A percentile compares a stretch with the other conserved stretches of the same genome.
phyloP scores from a whole-genome alignment of 2,113 vertebrate species.

The Pipra filicauda region DNA sequence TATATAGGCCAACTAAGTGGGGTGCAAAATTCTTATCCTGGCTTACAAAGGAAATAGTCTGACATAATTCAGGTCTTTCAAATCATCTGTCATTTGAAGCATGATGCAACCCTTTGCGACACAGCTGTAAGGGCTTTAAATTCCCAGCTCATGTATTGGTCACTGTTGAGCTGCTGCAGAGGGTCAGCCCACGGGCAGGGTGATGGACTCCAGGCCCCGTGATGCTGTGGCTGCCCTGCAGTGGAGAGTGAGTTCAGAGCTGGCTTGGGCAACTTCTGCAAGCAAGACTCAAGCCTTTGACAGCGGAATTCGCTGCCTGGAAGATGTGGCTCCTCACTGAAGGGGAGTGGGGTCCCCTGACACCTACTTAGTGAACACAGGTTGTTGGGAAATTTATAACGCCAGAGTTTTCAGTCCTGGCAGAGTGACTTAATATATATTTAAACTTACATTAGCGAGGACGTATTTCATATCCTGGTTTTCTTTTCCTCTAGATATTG shows the following conservation, averaged over 20 bases:
- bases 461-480: not conserved
- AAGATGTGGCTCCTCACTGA: not conserved
- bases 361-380: not conserved
- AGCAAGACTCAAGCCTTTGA: not conserved
- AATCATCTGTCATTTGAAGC: not conserved
- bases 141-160: not conserved
- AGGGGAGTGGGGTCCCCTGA: not conserved
- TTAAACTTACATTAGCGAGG: not conserved
- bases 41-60: not conserved
- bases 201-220: rapidly evolving
- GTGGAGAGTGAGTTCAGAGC: not conserved
- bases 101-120: not conserved
- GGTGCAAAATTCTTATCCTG: not conserved
- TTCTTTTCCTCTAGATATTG: not conserved
- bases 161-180: not conserved
- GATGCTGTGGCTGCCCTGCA: not conserved
- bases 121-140: not conserved
- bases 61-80: not conserved
- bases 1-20: not conserved
- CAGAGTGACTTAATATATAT: not conserved
- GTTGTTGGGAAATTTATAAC: not conserved
- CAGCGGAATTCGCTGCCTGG: rapidly evolving
- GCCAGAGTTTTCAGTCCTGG: not conserved
- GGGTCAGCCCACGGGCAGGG: rapidly evolving
- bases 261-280: not conserved